These are phyloP conservation scores for Drosophila nigromelanica DNA, from an alignment of 1,140 invertebrate species.

Conservation along the genomic window DNA sequence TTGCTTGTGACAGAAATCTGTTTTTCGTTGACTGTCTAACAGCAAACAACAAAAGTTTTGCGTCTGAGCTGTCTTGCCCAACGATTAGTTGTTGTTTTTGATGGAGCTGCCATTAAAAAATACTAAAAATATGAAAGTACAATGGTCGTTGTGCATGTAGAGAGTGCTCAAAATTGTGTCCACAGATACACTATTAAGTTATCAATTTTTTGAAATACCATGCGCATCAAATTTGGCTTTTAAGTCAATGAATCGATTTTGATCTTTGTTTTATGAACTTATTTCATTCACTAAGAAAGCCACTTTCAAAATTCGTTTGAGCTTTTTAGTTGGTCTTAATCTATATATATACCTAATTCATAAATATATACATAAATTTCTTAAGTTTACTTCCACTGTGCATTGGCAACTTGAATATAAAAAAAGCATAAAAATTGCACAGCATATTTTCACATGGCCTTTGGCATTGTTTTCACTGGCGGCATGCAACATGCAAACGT, in stretches of 20 bases:
- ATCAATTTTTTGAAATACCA: not conserved
- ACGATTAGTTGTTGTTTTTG: slow-evolving; percentile 25
- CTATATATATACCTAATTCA: no score
- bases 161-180: not conserved
- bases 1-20: slow-evolving; percentile 73
- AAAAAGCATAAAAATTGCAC: slow-evolving; percentile 59
- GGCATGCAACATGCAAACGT: slow-evolving; percentile 57
- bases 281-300: no score
- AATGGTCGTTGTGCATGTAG: not conserved
- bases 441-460: slow-evolving; percentile 78
- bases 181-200: not conserved
- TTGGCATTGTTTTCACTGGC: slow-evolving; percentile 73
- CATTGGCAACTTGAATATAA: slow-evolving; percentile 34
- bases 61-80: slow-evolving; percentile 3
- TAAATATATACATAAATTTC: not conserved
- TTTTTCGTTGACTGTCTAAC: slow-evolving; percentile 74
- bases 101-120: slow-evolving; percentile 27
- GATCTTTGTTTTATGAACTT: no score
- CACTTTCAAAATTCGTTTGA: no score
- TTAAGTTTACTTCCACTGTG: slow-evolving; percentile 18
- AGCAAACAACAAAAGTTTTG: slow-evolving; percentile 15
- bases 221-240: no score
- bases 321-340: no score
- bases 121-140: slow-evolving; percentile 8
- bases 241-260: no score